Evolutionary conservation across 2,797 vertebrate genomes (phyloP).

Genomic region (Falco rusticolus): DNA sequence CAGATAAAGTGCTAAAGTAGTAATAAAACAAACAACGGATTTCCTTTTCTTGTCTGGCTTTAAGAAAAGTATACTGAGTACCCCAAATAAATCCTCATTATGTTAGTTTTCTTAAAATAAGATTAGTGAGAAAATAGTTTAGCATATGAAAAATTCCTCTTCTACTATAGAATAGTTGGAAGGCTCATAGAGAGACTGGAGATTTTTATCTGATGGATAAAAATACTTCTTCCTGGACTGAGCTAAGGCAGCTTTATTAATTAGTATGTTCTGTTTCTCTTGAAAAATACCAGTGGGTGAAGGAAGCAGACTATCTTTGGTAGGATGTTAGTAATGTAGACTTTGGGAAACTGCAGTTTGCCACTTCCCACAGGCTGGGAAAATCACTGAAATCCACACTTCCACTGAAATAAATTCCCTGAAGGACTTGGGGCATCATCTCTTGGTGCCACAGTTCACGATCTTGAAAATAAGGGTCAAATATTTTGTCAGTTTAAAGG

Average conservation of each 20-base stretch:
- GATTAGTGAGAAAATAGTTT: slow-evolving; percentile 26
- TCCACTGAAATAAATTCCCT: neutral
- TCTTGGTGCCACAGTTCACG: neutral
- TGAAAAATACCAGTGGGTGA: neutral
- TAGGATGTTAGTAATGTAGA: neutral
- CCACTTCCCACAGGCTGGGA: neutral
- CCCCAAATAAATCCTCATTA: slow-evolving; percentile 44
- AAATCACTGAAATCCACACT: neutral
- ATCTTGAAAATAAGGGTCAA: neutral
- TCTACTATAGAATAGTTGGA: neutral
- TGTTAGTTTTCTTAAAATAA: slow-evolving; percentile 49
- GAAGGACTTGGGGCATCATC: neutral
- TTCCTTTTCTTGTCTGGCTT: slow-evolving; percentile 40
- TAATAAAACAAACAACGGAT: slow-evolving; percentile 54
- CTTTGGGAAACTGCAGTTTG: neutral
- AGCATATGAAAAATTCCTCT: neutral
- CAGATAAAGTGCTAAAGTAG: slow-evolving; percentile 22
- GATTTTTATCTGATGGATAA: slow-evolving; percentile 22
- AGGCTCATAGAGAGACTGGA: neutral
- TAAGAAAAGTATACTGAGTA: neutral
- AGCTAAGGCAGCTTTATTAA: neutral
- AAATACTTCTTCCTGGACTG: neutral
- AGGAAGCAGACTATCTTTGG: neutral
- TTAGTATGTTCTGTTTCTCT: neutral
- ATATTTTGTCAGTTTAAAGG: neutral